phyloP scores from a whole-genome alignment of 2,113 vertebrate genomes.

The Podiceps cristatus region DNA sequence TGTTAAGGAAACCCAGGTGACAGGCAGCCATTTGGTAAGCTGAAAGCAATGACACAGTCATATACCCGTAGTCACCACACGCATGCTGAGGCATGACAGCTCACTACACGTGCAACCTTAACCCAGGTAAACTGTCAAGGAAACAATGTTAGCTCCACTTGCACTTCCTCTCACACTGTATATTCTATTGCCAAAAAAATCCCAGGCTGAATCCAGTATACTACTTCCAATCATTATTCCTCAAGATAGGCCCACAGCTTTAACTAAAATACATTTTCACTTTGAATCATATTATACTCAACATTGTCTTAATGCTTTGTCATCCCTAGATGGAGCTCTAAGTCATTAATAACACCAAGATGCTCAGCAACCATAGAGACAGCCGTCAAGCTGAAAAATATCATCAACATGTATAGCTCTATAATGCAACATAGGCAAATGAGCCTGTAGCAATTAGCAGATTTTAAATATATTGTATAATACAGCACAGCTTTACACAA shows the following conservation, averaged over 20 bases:
- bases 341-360: not conserved
- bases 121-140: not conserved
- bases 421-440: accelerated
- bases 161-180: not conserved
- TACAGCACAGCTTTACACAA: not conserved
- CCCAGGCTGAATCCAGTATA: not conserved
- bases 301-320: not conserved
- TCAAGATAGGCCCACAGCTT: not conserved
- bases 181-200: not conserved
- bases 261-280: not conserved
- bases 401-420: accelerated
- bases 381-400: not conserved
- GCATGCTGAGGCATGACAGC: accelerated
- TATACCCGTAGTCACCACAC: not conserved
- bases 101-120: not conserved
- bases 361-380: not conserved
- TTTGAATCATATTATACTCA: accelerated
- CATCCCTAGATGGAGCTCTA: constrained; percentile 29
- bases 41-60: not conserved
- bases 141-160: not conserved
- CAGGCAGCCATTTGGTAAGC: not conserved
- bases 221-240: not conserved
- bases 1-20: not conserved
- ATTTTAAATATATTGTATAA: not conserved
- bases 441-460: not conserved